Evolutionary conservation across 2,113 vertebrate species (phyloP), one percentile per base, ranked within the genome.

Genomic region (Phoxinus phoxinus): DNA sequence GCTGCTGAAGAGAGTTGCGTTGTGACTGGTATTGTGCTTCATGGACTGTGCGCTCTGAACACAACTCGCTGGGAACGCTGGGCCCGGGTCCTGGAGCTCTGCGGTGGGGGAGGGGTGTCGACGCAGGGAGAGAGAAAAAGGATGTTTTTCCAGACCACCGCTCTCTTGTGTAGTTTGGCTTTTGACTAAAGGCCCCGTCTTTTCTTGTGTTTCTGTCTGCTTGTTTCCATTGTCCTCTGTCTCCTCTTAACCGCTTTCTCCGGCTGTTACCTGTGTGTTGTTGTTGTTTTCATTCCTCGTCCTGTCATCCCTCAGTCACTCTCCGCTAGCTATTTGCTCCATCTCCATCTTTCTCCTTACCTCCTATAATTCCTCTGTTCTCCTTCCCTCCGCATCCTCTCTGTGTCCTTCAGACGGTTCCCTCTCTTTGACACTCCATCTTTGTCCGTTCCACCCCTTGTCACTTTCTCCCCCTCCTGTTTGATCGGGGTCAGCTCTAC

Each of bases 81-180:
- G 94, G 92, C 92, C 91, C 88, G 91, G 92, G 92, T 94, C 93
- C 81, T 91, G 92, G 91, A 93, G 90, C 92, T 69, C 87, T 89
- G 87, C 87, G 74, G 88, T 92, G 94, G 94, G 94, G 94, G 94
- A 94, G 94, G 94, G 95, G 95, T 88, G 75, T 90, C 83, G 89
- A 93, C 84, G 91, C 93, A 93, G 83, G 79, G 86, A 86, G 89
- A 93, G 86, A 41, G 10, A 84, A 88, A 90, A 87, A 92, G 90
- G 84, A 90, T 93, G 91, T 93, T 94, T 94, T 94, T 92, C 91
- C 88, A 91, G 89, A 93, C 91, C 89, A 83, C 61, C 69, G 87
- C 88, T 90, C 41, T 67, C 23, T 48, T 81, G 25, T 81, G 17
- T 83, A 88, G 87, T 90, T 91, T 85, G 91, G 90, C 91, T 91